phyloP scores from a whole-genome alignment of 2,888 invertebrate species.

The Galeruca laticollis region DNA sequence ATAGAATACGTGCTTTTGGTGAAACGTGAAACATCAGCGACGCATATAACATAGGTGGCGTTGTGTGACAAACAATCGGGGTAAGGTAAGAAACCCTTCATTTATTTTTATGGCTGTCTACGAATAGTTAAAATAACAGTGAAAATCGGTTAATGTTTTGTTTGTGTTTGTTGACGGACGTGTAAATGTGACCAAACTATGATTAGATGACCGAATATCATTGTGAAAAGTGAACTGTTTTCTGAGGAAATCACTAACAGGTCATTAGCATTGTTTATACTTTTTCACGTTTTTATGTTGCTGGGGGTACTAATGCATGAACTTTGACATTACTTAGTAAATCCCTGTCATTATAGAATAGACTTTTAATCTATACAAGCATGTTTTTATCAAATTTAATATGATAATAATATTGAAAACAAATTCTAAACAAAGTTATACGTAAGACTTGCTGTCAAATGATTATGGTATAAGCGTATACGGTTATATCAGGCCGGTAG shows the following conservation, averaged over 20 bases:
- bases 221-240: constrained; percentile 54
- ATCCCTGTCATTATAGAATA: neutral
- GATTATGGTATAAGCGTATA: constrained; percentile 33
- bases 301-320: constrained; percentile 41
- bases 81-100: constrained; percentile 67
- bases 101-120: constrained; percentile 62
- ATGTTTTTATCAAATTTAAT: neutral
- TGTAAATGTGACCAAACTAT: constrained; percentile 32
- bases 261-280: constrained; percentile 67
- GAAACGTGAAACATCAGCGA: constrained; percentile 62
- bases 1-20: constrained; percentile 67
- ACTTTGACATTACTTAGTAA: constrained; percentile 36
- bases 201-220: constrained; percentile 44
- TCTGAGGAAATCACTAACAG: constrained; percentile 66
- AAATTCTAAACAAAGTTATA: constrained; percentile 35
- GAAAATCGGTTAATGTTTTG: constrained; percentile 53
- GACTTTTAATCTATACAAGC: neutral
- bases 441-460: constrained; percentile 41
- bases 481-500: constrained; percentile 41
- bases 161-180: constrained; percentile 39
- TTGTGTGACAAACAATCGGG: constrained; percentile 63
- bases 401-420: constrained; percentile 22
- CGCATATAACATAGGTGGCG: constrained; percentile 68
- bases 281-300: constrained; percentile 43
- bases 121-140: constrained; percentile 45